Evolutionary conservation across 2,888 invertebrate species (phyloP).

Genomic region (Phortica magna): DNA sequence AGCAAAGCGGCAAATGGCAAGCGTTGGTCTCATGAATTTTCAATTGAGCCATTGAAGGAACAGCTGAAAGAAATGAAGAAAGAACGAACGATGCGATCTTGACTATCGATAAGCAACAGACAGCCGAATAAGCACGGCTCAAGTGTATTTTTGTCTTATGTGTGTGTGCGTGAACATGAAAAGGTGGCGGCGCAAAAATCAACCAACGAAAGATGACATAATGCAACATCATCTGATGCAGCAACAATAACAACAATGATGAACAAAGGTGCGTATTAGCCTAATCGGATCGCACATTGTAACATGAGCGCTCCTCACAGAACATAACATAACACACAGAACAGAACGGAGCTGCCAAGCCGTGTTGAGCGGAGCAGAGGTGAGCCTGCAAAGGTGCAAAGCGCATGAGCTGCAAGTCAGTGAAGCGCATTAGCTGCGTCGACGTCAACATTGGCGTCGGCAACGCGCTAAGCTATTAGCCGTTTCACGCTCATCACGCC

Average conservation of each 20-base stretch:
- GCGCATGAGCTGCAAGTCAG: background rate
- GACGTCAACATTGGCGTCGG: background rate
- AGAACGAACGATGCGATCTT: conserved; percentile 41
- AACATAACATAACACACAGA: background rate
- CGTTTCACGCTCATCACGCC: conserved; percentile 67
- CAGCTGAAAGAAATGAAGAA: conserved; percentile 53
- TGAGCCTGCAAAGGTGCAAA: no score
- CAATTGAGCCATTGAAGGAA: conserved; percentile 32
- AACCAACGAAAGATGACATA: conserved; percentile 66
- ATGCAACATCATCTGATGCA: conserved; percentile 61
- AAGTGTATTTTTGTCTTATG: background rate
- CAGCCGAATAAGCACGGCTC: background rate
- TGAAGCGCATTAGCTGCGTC: conserved; percentile 15
- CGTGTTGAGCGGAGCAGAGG: no score
- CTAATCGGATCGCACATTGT: conserved; percentile 65
- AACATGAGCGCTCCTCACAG: conserved; percentile 25
- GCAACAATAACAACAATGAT: conserved; percentile 23
- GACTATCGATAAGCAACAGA: conserved; percentile 13
- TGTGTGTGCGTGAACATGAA: background rate
- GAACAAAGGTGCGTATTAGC: conserved; percentile 58
- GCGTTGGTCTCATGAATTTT: conserved; percentile 3
- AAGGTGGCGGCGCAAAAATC: conserved; percentile 34
- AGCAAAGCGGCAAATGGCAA: conserved; percentile 1
- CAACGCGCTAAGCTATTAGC: conserved; percentile 37
- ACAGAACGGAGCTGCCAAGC: background rate